Conservation (phyloP, 2,888 invertebrate genomes). For the Drosophila niveifrons region DNA sequence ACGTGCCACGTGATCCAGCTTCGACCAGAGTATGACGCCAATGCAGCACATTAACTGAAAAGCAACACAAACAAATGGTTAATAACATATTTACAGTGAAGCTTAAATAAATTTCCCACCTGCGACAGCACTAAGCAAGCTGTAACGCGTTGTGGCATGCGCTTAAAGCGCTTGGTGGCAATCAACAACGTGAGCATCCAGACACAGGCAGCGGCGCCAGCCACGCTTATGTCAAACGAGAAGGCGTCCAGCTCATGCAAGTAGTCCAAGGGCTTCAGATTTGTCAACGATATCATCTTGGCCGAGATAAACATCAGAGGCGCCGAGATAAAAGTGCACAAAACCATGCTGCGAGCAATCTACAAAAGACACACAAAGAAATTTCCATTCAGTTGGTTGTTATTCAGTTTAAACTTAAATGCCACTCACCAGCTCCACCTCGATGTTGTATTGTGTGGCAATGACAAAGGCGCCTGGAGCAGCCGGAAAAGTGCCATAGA, state of each 20-base stretch:
- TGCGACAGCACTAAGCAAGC: constrained; percentile 92
- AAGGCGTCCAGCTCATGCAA: constrained; percentile 91
- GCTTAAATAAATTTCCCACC: constrained; percentile 85
- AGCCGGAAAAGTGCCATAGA: constrained; percentile 98
- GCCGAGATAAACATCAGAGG: constrained; percentile 98
- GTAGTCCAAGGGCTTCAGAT: constrained; percentile 90
- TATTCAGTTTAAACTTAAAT: not conserved
- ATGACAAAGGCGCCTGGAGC: constrained; percentile 98
- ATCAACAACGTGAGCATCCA: constrained; percentile 92
- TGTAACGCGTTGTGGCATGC: constrained; percentile 93
- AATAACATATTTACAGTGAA: not conserved
- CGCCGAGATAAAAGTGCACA: constrained; percentile 96
- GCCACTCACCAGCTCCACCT: constrained; percentile 92
- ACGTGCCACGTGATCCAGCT: constrained; percentile 86
- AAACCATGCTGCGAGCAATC: constrained; percentile 97
- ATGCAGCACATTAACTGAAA: constrained; percentile 88
- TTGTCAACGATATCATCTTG: constrained; percentile 94
- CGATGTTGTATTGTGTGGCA: constrained; percentile 94
- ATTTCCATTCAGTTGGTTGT: not conserved
- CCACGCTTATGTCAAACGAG: constrained; percentile 93
- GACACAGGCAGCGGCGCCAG: constrained; percentile 90
- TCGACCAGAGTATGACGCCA: constrained; percentile 92
- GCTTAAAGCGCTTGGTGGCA: constrained; percentile 90
- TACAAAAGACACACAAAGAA: constrained; percentile 83
- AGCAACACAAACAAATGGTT: constrained; percentile 39